phyloP scores from a whole-genome alignment of 1,140 invertebrate genomes.

The Saxidomus purpurata region DNA sequence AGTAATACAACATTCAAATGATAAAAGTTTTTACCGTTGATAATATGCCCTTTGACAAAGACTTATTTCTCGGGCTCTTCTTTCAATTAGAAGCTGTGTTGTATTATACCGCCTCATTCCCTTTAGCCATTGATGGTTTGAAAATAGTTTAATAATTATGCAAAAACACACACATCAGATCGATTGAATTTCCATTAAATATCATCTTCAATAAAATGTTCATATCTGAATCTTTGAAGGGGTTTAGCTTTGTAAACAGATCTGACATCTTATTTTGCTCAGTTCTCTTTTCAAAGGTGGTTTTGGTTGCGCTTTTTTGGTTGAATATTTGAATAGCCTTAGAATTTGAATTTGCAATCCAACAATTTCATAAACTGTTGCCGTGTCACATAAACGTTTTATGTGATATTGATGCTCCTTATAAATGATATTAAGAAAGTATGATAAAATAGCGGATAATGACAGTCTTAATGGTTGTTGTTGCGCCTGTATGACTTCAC shows the following conservation, averaged over 20 bases:
- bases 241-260: background rate
- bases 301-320: background rate
- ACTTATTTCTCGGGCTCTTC: background rate
- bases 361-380: background rate
- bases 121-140: too few species aligned
- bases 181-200: conserved; percentile 8
- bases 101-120: too few species aligned
- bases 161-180: background rate
- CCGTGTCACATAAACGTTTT: background rate
- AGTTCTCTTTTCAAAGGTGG: background rate
- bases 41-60: background rate
- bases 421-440: background rate
- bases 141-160: background rate
- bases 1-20: background rate
- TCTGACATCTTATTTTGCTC: background rate
- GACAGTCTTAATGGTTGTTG: background rate
- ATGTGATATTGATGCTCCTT: background rate
- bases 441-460: conserved; percentile 2
- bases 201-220: background rate
- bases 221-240: background rate
- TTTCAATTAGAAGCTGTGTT: background rate
- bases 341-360: too few species aligned
- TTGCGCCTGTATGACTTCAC: background rate
- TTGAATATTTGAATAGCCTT: background rate
- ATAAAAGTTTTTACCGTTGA: background rate